Evolutionary conservation across 2,797 vertebrate species (phyloP), one percentile per base, ranked within the genome.

Genomic region (Sebastes paucispinis): DNA sequence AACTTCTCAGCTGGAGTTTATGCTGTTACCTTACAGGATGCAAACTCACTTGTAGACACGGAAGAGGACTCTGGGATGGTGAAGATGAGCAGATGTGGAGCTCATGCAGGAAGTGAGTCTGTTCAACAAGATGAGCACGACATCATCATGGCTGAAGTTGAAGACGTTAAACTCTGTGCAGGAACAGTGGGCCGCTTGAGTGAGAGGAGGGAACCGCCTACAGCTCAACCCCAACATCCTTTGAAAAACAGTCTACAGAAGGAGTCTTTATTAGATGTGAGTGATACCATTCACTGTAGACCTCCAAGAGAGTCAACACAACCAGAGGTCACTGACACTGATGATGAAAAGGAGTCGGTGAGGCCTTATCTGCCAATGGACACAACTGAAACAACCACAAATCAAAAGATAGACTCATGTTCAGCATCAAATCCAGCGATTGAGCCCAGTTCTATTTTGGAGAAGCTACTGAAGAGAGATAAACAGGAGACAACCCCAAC

Each of bases 381-480:
- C 57, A 58, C 69, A 34, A n/a, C 11, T 43, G 71, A 73, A 69
- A 50, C 62, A 63, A 73, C 54, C 27, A 29, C 54, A 58, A 64
- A 70, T 72, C 55, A 82, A 78, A 50, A 64, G 29, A 58, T 5
- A 13, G 25, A 63, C 12, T 73, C 57, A 1, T 36, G 65, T 64
- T 66, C 80, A 50, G 24, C 58, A 47, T 59, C 82, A 47, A 54
- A 69, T 71, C 36, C 71, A 16, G 72, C 36, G 11, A 8, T 2
- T n/a, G 91, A 93, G 65, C 87, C 92, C 29, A 88, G 91, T 50
- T 94, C 90, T 60, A 95, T 95, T 88, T 71, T 95, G 81, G 91
- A 94, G 85, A 95, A 86, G 83, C 86, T 95, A 4, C 82, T 95
- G 60, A 93, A 75, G 83, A 93, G 92, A 89, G 92, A 90, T 24